These are phyloP conservation scores for Pteropus rufus DNA, from an alignment of 2,797 vertebrate species.

Conservation along the genomic window DNA sequence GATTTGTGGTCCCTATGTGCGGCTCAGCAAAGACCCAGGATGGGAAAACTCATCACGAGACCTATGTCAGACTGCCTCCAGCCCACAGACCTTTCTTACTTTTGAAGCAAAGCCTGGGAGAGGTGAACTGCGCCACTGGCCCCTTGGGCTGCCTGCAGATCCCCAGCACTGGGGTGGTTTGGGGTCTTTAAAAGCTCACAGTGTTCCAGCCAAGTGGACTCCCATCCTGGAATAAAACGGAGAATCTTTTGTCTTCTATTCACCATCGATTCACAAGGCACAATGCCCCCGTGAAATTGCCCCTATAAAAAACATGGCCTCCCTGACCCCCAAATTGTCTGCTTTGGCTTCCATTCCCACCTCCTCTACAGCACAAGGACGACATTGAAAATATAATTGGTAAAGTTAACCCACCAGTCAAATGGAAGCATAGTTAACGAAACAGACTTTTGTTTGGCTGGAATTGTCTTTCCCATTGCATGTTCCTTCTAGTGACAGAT, in stretches of 20 bases:
- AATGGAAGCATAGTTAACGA: background rate
- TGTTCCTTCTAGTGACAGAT: background rate
- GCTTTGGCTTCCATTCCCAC: background rate
- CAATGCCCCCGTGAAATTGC: background rate
- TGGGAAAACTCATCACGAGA: background rate
- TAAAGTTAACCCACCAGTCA: background rate
- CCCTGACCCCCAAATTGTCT: background rate
- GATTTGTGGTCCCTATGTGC: background rate
- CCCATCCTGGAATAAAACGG: background rate
- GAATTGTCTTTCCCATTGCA: background rate
- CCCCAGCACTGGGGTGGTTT: background rate
- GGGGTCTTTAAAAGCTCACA: background rate
- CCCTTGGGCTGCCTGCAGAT: background rate
- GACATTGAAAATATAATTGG: background rate
- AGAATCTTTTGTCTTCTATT: background rate
- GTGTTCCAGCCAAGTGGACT: background rate
- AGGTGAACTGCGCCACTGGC: background rate
- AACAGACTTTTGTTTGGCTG: background rate
- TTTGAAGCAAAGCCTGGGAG: background rate
- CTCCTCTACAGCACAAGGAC: background rate
- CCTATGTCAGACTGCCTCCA: rapidly evolving
- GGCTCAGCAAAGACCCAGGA: background rate
- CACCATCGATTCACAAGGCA: background rate
- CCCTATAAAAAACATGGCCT: background rate
- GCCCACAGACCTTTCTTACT: background rate